Conservation (phyloP, 2,797 vertebrate genomes). For the Meriones psammophilus region DNA sequence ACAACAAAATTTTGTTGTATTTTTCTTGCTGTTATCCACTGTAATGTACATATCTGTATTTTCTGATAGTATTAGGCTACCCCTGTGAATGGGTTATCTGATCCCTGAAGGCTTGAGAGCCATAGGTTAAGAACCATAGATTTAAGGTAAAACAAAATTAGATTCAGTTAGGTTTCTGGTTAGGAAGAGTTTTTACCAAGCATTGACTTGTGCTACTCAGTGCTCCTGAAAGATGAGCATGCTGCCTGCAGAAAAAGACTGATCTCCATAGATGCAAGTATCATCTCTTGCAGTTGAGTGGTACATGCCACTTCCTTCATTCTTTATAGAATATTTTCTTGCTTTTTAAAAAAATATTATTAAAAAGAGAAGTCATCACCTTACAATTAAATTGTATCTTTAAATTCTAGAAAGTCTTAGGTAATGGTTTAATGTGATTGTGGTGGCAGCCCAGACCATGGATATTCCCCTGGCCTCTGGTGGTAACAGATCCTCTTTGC, state of each 20-base stretch:
- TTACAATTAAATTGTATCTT: neutral
- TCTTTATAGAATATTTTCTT: neutral
- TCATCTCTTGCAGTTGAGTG: neutral
- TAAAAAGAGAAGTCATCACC: constrained; percentile 13
- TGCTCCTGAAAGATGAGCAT: neutral
- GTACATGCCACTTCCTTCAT: neutral
- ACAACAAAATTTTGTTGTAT: too few species aligned
- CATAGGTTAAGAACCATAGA: neutral
- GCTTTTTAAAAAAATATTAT: neutral
- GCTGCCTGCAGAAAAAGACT: neutral
- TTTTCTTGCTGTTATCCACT: neutral
- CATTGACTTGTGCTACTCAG: neutral
- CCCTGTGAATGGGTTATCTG: neutral
- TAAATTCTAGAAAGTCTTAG: neutral
- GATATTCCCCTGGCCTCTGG: too few species aligned
- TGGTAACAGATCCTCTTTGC: too few species aligned
- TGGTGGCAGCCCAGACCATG: too few species aligned
- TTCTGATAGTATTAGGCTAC: neutral
- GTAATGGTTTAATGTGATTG: neutral
- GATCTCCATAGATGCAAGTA: neutral
- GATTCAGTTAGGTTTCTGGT: neutral
- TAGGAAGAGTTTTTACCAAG: neutral
- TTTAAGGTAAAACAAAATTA: neutral
- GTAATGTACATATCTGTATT: too few species aligned
- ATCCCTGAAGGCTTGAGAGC: too few species aligned